phyloP scores from a whole-genome alignment of 2,797 vertebrate species.

The Thaleichthys pacificus region DNA sequence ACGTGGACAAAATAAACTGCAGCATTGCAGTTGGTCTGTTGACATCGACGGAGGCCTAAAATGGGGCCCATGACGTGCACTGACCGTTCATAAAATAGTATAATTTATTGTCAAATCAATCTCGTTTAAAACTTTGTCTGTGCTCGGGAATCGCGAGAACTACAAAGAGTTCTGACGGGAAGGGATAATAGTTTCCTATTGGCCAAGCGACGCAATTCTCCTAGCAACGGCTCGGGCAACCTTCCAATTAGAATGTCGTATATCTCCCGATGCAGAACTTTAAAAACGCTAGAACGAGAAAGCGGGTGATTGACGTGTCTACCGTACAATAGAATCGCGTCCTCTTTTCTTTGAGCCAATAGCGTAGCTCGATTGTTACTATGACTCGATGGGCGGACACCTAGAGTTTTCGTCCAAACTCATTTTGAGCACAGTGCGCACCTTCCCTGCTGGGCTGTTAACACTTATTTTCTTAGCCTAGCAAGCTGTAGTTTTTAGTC shows the following conservation, averaged over 20 bases:
- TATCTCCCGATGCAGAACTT: conserved; percentile 62
- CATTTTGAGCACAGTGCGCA: conserved; percentile 63
- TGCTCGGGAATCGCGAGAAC: neutral
- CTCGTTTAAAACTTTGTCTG: neutral
- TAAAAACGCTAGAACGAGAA: conserved; percentile 65
- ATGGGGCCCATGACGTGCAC: too few relatives aligned
- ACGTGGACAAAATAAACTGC: too few relatives aligned
- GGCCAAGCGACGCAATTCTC: conserved; percentile 56
- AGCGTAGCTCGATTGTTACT: neutral
- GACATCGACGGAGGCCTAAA: too few relatives aligned
- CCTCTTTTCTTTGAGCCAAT: conserved; percentile 57
- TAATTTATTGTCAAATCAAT: neutral
- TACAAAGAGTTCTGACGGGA: conserved; percentile 9
- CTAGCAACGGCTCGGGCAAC: conserved; percentile 75
- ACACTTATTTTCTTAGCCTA: neutral
- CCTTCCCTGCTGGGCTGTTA: conserved; percentile 12
- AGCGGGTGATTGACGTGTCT: conserved; percentile 28
- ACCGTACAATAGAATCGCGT: conserved; percentile 23
- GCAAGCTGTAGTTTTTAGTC: neutral
- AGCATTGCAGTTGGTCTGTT: too few relatives aligned
- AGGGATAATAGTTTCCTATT: conserved; percentile 28
- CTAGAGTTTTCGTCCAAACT: conserved; percentile 22
- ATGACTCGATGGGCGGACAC: conserved; percentile 33
- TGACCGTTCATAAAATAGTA: neutral
- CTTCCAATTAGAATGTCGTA: conserved; percentile 64